A percentile compares a stretch with the other conserved stretches of the same genome.
Evolutionary conservation across 1,140 invertebrate species (phyloP).

Genomic region (Drosophila prosaltans): DNA sequence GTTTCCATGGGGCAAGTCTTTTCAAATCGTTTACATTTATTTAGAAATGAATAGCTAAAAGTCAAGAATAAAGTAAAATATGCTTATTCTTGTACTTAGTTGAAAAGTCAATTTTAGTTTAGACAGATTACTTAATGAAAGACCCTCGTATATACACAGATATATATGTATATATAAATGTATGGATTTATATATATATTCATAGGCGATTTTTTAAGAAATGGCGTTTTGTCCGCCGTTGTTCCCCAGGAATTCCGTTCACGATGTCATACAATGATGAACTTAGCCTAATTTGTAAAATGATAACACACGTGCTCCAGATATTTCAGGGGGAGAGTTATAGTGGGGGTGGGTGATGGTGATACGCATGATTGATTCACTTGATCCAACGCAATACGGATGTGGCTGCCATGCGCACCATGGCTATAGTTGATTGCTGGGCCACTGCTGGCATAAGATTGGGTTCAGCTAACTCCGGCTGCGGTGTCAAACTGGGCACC

Average conservation of each 20-base stretch:
- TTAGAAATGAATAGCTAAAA: too few species aligned
- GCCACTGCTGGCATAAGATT: slow-evolving; percentile 83
- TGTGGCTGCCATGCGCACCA: slow-evolving; percentile 87
- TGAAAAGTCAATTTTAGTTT: slow-evolving; percentile 8
- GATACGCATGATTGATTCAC: slow-evolving; percentile 32
- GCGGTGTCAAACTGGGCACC: slow-evolving; percentile 84
- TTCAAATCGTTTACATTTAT: too few species aligned
- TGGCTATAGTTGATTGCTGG: slow-evolving; percentile 86
- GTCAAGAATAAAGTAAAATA: slow-evolving; percentile 25
- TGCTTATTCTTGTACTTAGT: slow-evolving; percentile 16
- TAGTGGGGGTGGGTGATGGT: slow-evolving; percentile 16
- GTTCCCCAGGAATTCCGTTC: slow-evolving; percentile 8
- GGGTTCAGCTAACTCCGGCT: slow-evolving; percentile 67
- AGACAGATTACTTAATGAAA: neutral
- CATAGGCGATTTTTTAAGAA: slow-evolving; percentile 38
- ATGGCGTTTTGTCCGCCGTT: neutral
- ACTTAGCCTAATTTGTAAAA: slow-evolving; percentile 60
- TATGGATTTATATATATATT: slow-evolving; percentile 29
- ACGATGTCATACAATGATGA: slow-evolving; percentile 39
- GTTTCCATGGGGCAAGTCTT: too few species aligned
- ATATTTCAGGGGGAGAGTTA: slow-evolving; percentile 20
- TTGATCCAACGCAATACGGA: slow-evolving; percentile 86
- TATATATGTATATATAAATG: slow-evolving; percentile 25
- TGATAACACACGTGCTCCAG: slow-evolving; percentile 53
- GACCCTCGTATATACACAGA: slow-evolving; percentile 29